Evolutionary conservation across 2,888 invertebrate species (phyloP).

Genomic region (Eucera pruinosa): DNA sequence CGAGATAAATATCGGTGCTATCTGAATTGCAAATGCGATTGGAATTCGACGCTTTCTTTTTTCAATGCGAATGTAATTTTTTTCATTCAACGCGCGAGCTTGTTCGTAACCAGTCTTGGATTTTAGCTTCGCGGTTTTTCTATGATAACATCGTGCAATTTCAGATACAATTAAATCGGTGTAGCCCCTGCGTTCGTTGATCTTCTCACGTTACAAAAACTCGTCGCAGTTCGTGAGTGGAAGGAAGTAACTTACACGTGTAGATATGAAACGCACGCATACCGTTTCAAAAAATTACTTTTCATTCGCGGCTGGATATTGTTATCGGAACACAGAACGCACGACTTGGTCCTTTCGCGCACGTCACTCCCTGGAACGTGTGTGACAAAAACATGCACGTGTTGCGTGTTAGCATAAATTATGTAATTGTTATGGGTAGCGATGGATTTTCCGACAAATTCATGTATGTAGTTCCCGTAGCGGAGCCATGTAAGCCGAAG

Average conservation of each 20-base stretch:
- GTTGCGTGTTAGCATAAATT: slow-evolving; percentile 58
- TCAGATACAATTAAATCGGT: background rate
- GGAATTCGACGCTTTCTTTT: slow-evolving; percentile 53
- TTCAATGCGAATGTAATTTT: slow-evolving; percentile 26
- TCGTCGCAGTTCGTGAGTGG: background rate
- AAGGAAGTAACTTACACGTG: background rate
- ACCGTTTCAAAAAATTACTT: slow-evolving; percentile 13
- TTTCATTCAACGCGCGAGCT: too few species aligned
- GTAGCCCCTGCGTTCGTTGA: background rate
- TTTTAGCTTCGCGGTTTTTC: slow-evolving; percentile 12
- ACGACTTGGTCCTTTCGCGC: slow-evolving; percentile 42
- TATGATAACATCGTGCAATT: slow-evolving; percentile 9
- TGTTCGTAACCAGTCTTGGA: slow-evolving; percentile 34
- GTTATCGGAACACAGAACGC: slow-evolving; percentile 33
- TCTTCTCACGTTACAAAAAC: background rate
- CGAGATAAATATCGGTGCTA: slow-evolving; percentile 60
- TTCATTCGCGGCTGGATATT: background rate
- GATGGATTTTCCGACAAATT: slow-evolving; percentile 50
- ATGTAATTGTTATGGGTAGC: slow-evolving; percentile 54
- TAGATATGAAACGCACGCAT: background rate
- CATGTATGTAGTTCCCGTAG: slow-evolving; percentile 25
- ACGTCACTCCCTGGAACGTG: slow-evolving; percentile 24
- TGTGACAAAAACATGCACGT: slow-evolving; percentile 40
- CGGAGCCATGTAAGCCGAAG: slow-evolving; percentile 26
- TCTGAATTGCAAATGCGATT: slow-evolving; percentile 70